A percentile compares a stretch with the other conserved stretches of the same genome.
Conservation (phyloP, 2,888 invertebrate genomes). For the Lepidochitona cinerea region DNA sequence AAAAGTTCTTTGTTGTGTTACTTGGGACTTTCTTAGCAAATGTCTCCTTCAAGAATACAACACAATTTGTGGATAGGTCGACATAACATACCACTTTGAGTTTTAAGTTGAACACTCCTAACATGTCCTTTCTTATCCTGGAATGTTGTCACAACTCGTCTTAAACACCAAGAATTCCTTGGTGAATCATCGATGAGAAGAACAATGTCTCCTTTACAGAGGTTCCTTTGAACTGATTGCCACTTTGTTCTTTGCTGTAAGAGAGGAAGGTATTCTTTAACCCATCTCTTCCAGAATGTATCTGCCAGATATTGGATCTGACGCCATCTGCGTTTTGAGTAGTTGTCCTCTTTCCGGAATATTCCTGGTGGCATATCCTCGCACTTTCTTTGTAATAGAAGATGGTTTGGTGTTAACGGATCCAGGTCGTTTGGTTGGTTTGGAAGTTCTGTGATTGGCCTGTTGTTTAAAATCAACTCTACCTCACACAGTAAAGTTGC, state of each 20-base stretch:
- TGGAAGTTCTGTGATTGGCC: slow-evolving; percentile 23
- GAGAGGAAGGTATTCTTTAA: slow-evolving; percentile 15
- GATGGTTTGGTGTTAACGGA: slow-evolving; percentile 29
- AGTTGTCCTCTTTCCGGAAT: slow-evolving; percentile 25
- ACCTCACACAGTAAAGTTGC: slow-evolving; percentile 28
- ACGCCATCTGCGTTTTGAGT: slow-evolving; percentile 26
- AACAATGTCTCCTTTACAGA: background rate
- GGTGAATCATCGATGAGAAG: background rate
- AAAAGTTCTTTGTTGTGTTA: background rate
- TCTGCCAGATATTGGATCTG: slow-evolving; percentile 34
- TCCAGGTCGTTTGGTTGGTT: slow-evolving; percentile 18
- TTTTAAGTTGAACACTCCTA: background rate
- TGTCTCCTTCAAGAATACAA: background rate
- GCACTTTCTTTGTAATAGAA: slow-evolving; percentile 15
- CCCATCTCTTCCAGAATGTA: no score
- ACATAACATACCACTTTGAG: background rate
- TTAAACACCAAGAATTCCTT: background rate
- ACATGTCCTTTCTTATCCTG: background rate
- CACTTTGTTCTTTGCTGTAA: slow-evolving; percentile 25
- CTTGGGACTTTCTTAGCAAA: background rate
- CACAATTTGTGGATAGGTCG: background rate
- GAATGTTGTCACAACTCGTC: background rate
- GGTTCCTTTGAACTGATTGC: background rate
- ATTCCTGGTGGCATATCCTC: slow-evolving; percentile 18
- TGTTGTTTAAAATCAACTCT: slow-evolving; percentile 25